Evolutionary conservation across 2,797 vertebrate species (phyloP).

Genomic region (Tinamus major): DNA sequence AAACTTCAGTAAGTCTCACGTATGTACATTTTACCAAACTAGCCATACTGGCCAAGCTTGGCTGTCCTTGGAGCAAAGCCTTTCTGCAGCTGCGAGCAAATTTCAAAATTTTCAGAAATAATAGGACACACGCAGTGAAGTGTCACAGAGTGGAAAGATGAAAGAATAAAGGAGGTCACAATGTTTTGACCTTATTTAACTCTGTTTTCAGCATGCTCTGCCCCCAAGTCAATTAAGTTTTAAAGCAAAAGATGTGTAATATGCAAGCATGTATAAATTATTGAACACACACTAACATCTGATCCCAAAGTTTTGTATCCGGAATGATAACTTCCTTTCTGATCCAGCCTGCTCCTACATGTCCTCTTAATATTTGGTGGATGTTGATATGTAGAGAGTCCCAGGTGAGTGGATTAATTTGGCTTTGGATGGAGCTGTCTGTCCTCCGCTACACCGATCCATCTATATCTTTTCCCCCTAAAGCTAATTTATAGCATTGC

Average conservation of each 20-base stretch:
- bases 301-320: accelerated
- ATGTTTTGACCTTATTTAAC: background rate
- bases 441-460: background rate
- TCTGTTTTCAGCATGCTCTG: background rate
- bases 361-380: background rate
- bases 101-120: background rate
- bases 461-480: background rate
- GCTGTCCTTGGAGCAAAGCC: background rate
- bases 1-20: background rate
- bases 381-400: background rate
- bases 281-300: background rate
- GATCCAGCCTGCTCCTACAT: background rate
- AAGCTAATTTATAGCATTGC: background rate
- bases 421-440: background rate
- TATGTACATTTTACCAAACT: background rate
- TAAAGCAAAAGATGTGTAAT: background rate
- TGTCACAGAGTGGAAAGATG: background rate
- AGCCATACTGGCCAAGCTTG: background rate
- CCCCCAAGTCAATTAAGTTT: background rate
- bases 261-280: background rate
- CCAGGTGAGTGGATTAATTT: background rate
- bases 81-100: background rate
- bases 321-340: background rate
- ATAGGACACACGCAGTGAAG: accelerated
- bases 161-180: background rate